A percentile compares a stretch with the other conserved stretches of the same genome.
phyloP scores from a whole-genome alignment of 2,113 vertebrate species.

The Uria lomvia region DNA sequence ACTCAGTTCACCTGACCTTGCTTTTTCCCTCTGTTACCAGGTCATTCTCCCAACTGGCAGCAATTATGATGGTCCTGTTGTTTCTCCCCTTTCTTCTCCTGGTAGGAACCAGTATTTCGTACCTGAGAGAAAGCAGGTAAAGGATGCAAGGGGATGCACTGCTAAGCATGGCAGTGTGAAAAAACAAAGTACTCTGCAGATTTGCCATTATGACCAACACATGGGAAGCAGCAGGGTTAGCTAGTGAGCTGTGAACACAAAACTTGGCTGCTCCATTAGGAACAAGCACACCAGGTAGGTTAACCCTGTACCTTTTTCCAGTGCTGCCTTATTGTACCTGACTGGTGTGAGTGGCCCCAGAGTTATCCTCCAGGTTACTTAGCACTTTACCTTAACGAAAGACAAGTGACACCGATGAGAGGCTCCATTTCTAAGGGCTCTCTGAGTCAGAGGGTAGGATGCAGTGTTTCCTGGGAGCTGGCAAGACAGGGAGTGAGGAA shows the following conservation, averaged over 20 bases:
- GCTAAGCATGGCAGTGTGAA: background rate
- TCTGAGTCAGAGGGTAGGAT: constrained; percentile 39
- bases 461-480: background rate
- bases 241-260: background rate
- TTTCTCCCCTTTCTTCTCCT: background rate
- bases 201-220: background rate
- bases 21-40: background rate
- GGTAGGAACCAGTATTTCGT: background rate
- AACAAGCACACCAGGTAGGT: background rate
- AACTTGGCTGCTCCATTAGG: background rate
- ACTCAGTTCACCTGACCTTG: background rate
- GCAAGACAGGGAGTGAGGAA: background rate
- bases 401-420: constrained; percentile 52
- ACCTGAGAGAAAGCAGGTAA: background rate
- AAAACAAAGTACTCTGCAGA: background rate
- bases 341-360: background rate
- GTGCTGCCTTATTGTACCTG: background rate
- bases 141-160: background rate
- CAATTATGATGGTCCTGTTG: background rate
- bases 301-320: background rate
- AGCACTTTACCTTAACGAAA: constrained; percentile 26
- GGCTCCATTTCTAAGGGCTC: constrained; percentile 47
- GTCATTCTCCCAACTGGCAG: background rate
- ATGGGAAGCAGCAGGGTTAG: background rate
- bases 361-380: constrained; percentile 24